These are phyloP conservation scores for Eupelmus urozonus DNA, from an alignment of 2,888 invertebrate genomes.

Conservation along the genomic window DNA sequence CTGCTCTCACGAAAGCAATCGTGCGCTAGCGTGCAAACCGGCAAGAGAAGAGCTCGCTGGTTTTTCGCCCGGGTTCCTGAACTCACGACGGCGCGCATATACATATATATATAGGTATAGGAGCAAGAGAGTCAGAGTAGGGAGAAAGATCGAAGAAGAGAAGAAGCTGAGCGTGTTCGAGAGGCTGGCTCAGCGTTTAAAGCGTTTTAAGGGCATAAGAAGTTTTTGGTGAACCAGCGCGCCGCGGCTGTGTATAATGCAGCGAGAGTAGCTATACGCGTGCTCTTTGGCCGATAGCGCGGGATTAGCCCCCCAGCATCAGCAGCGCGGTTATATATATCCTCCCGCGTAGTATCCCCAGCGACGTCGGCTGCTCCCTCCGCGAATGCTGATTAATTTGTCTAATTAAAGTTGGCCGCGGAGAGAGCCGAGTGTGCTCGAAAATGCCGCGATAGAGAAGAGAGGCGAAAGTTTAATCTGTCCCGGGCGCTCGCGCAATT, in stretches of 20 bases:
- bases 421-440: background rate
- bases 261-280: background rate
- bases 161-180: slow-evolving; percentile 33
- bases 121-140: background rate
- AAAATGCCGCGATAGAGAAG: background rate
- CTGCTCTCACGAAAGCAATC: background rate
- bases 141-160: background rate
- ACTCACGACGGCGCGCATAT: background rate
- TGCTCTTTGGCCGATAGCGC: slow-evolving; percentile 30
- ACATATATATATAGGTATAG: background rate
- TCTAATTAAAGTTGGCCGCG: slow-evolving; percentile 30
- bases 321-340: background rate
- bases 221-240: slow-evolving; percentile 17
- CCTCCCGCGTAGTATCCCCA: background rate
- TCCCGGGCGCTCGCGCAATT: background rate
- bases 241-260: background rate
- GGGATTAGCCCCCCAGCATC: slow-evolving; percentile 35
- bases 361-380: background rate
- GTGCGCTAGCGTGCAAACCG: background rate
- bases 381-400: slow-evolving; percentile 11
- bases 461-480: too few relatives aligned
- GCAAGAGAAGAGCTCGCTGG: too few relatives aligned
- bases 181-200: slow-evolving; percentile 22
- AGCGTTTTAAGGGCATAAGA: slow-evolving; percentile 34
- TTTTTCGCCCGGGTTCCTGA: slow-evolving; percentile 20